Conservation (phyloP, 2,888 invertebrate species). For the Opisthograptis luteolata region DNA sequence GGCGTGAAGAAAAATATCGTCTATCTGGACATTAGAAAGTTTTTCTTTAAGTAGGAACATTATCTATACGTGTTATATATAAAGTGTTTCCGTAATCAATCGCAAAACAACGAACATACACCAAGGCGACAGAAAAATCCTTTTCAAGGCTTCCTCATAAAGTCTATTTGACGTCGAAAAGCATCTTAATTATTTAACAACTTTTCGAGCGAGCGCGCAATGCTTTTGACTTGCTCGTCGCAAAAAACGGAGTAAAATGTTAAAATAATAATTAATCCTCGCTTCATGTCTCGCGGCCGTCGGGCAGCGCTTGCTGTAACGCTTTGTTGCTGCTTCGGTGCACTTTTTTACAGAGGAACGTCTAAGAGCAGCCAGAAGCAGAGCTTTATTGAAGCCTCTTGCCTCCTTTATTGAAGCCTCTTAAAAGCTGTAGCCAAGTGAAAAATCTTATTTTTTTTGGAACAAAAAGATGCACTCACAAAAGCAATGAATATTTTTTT, state of each 20-base stretch:
- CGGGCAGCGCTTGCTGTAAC: slow-evolving; percentile 55
- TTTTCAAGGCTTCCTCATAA: slow-evolving; percentile 43
- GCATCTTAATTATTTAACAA: slow-evolving; percentile 81
- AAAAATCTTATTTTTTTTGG: slow-evolving; percentile 5
- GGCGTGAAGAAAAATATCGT: too few relatives aligned
- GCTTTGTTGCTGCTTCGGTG: slow-evolving; percentile 71
- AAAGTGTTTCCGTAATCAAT: slow-evolving; percentile 14
- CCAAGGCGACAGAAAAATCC: slow-evolving; percentile 45
- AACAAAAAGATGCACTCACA: not conserved
- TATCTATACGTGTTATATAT: not conserved
- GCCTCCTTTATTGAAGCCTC: slow-evolving; percentile 47
- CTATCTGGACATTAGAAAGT: too few relatives aligned
- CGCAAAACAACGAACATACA: slow-evolving; percentile 33
- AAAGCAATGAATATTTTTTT: too few relatives aligned
- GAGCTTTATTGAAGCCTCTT: slow-evolving; percentile 49
- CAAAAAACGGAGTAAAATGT: slow-evolving; percentile 79
- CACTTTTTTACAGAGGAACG: slow-evolving; percentile 59
- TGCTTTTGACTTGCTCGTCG: slow-evolving; percentile 79
- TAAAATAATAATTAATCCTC: slow-evolving; percentile 84
- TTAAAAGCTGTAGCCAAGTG: slow-evolving; percentile 27
- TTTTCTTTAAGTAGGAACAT: too few relatives aligned
- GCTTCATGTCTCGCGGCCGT: slow-evolving; percentile 61
- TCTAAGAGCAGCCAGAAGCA: slow-evolving; percentile 51
- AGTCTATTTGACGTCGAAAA: slow-evolving; percentile 69
- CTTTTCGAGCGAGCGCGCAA: slow-evolving; percentile 78